phyloP scores from a whole-genome alignment of 2,797 vertebrate genomes.

The Sardinella longiceps region DNA sequence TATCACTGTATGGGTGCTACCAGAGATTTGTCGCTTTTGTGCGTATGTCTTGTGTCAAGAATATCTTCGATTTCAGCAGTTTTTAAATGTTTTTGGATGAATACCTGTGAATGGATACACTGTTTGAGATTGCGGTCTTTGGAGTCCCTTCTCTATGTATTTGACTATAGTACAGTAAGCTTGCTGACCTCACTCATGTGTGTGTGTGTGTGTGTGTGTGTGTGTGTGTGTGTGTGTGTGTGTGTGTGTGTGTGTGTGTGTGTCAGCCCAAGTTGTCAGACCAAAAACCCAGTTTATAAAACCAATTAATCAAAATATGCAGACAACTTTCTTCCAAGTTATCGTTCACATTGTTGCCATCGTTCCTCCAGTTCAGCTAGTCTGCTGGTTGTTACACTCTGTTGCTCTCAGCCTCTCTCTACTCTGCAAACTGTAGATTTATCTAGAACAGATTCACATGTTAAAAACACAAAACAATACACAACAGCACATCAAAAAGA shows the following conservation, averaged over 20 bases:
- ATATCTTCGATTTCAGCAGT: not conserved
- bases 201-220: not conserved
- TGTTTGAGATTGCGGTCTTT: not conserved
- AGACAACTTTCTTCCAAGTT: not conserved
- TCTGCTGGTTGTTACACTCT: not conserved
- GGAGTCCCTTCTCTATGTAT: not conserved
- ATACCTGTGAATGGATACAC: not conserved
- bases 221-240: not conserved
- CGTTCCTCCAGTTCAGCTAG: not conserved
- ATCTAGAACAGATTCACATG: not conserved
- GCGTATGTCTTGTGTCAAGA: not conserved
- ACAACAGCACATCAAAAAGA: too few species aligned
- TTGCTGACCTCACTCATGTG: not conserved
- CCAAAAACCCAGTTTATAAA: not conserved
- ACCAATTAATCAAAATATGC: not conserved
- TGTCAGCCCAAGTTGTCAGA: not conserved
- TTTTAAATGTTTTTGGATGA: conserved; percentile 7
- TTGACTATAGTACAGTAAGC: not conserved
- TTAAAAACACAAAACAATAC: too few species aligned
- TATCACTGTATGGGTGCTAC: not conserved
- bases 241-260: not conserved
- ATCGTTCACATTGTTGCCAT: not conserved
- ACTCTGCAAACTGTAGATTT: not conserved
- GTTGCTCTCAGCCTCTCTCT: not conserved
- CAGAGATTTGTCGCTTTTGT: not conserved